These are phyloP conservation scores for Brachionus asplanchnoidis DNA, from an alignment of 1,140 invertebrate species.

Conservation along the genomic window DNA sequence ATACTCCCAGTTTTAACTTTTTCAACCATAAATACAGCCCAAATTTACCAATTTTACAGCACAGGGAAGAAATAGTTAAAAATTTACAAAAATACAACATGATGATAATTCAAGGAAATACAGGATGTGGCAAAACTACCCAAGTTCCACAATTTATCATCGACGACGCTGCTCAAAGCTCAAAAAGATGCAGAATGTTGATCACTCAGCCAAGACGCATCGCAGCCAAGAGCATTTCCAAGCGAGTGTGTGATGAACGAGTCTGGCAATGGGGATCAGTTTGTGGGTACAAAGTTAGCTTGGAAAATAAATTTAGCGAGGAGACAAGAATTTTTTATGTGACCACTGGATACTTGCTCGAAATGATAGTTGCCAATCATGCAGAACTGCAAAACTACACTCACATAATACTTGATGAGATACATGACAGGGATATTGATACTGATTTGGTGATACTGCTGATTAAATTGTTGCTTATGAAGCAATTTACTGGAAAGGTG, in stretches of 20 bases:
- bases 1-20: neutral
- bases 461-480: slow-evolving; percentile 49
- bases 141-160: slow-evolving; percentile 57
- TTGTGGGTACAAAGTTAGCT: slow-evolving; percentile 55
- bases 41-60: neutral
- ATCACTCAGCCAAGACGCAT: slow-evolving; percentile 56
- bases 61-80: neutral
- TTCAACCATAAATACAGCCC: neutral
- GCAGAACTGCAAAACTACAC: slow-evolving; percentile 46
- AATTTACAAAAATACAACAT: neutral
- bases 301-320: slow-evolving; percentile 41
- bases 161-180: slow-evolving; percentile 49
- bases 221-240: slow-evolving; percentile 54
- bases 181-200: slow-evolving; percentile 45
- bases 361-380: slow-evolving; percentile 54
- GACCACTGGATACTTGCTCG: slow-evolving; percentile 55
- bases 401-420: slow-evolving; percentile 57
- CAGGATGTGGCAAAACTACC: slow-evolving; percentile 55
- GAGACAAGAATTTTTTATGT: slow-evolving; percentile 54
- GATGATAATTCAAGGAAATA: slow-evolving; percentile 60
- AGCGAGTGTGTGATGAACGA: slow-evolving; percentile 52
- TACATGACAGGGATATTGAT: slow-evolving; percentile 55
- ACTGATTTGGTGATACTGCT: slow-evolving; percentile 53
- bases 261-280: slow-evolving; percentile 51
- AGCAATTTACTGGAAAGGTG: slow-evolving; percentile 62